Base-by-base conservation (phyloP, 2,113 vertebrate species). In the Oreochromis niloticus region DNA sequence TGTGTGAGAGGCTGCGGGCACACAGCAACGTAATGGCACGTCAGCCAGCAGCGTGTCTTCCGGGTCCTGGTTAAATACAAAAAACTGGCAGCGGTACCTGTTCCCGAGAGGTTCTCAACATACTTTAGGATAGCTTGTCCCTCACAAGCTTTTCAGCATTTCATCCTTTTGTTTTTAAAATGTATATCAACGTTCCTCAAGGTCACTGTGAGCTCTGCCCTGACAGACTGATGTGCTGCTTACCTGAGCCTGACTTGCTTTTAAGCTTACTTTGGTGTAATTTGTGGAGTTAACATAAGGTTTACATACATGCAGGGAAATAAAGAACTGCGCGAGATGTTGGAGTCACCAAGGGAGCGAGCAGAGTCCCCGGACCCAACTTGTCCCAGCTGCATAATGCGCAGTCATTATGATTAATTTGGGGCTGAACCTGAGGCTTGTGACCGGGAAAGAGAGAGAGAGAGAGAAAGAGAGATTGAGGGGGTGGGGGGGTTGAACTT, bases 1-100 rank as follows among this genome's bases (percentile, higher is more conserved):
- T 89, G 90, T 50, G 43, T 68, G 85, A 91, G 89, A 87, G 85
- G 85, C 88, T 92, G 91, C 83, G 90, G 55, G 87, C 91, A 43
- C 90, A 89, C 81, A 92, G 85, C 84, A 88, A 95, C 95, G 95
- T 96, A 95, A 94, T 46, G 88, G 88, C 88, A 93, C 92, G 94
- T 95, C 95, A 95, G 91, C 90, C 92, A 85, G 85, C 83, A 89
- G 88, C 92, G 78, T 41, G 86, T 91, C 93, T 95, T 96, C 94
- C 94, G 94, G 93, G 90, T 95, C 83, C 83, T 66, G 48, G 61
- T 85, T 88, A 85, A 87, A 91, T 19, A 73, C 84, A 85, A 43
- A 86, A 75, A 59, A 73, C 46, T 90, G 89, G 87, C 90, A 88
- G 43, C 81, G 55, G 2, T 84, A 89, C 88, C 91, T 85, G 82